These are phyloP conservation scores for Drosophila ambigua DNA, from an alignment of 1,140 invertebrate genomes.

Conservation along the genomic window DNA sequence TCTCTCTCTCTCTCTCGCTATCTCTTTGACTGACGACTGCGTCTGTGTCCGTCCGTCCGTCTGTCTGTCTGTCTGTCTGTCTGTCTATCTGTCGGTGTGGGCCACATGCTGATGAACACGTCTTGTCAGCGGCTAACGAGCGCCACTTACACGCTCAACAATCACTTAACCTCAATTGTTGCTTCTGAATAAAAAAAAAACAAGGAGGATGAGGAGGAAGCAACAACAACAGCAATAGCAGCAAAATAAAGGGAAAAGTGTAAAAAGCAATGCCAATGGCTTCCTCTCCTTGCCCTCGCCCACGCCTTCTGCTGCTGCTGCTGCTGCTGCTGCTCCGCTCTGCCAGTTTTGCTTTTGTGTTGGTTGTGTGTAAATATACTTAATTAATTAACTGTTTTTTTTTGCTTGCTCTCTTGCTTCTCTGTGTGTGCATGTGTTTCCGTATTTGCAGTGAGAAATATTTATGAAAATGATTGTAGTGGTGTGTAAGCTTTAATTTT, in stretches of 20 bases:
- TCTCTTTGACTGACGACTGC: constrained; percentile 39
- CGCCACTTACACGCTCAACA: constrained; percentile 76
- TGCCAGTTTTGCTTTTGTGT: constrained; percentile 23
- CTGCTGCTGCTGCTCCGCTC: background rate
- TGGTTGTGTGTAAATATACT: constrained; percentile 71
- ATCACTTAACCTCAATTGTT: constrained; percentile 78
- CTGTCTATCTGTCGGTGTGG: constrained; percentile 35
- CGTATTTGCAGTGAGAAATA: too few relatives aligned
- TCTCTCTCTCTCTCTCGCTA: constrained; percentile 30
- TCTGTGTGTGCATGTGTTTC: constrained; percentile 8
- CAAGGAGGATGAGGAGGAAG: constrained; percentile 5
- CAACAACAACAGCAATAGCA: constrained; percentile 18
- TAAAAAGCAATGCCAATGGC: constrained; percentile 73
- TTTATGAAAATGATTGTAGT: too few relatives aligned
- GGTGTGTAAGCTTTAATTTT: too few relatives aligned
- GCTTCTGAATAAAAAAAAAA: constrained; percentile 62
- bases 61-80: constrained; percentile 2
- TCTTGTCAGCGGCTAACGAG: constrained; percentile 76
- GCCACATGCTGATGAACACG: constrained; percentile 75
- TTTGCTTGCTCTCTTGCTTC: constrained; percentile 33
- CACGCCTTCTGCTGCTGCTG: constrained; percentile 6
- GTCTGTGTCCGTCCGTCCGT: constrained; percentile 14
- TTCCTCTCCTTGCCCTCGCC: constrained; percentile 6
- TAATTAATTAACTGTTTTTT: constrained; percentile 74
- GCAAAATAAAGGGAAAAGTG: constrained; percentile 56